phyloP scores from a whole-genome alignment of 2,888 invertebrate species.

The Lasioglossum zephyrum region DNA sequence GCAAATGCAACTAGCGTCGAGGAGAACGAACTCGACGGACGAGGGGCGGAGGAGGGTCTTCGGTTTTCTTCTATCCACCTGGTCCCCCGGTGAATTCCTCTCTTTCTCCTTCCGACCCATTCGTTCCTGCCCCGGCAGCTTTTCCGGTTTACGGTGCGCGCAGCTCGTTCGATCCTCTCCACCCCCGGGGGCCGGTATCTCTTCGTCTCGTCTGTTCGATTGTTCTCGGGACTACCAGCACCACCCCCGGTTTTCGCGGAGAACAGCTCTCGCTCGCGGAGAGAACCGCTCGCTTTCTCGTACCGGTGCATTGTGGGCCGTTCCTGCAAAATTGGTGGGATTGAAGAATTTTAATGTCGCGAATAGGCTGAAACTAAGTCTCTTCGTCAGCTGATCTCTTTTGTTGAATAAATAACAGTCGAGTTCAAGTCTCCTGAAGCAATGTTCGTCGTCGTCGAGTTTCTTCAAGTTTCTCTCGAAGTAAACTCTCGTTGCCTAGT shows the following conservation, averaged over 20 bases:
- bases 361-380: background rate
- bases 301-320: background rate
- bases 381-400: background rate
- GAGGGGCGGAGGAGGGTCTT: background rate
- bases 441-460: background rate
- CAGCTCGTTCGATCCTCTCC: slow-evolving; percentile 49
- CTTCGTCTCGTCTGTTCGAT: slow-evolving; percentile 12
- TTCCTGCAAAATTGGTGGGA: background rate
- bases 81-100: background rate
- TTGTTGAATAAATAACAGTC: background rate
- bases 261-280: slow-evolving; percentile 4
- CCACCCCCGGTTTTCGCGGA: background rate
- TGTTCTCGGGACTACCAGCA: slow-evolving; percentile 8
- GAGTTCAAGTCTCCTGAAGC: background rate
- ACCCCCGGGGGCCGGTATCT: background rate
- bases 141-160: slow-evolving; percentile 35
- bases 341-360: too few species aligned
- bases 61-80: background rate
- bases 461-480: background rate
- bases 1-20: slow-evolving; percentile 60
- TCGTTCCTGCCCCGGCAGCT: slow-evolving; percentile 15
- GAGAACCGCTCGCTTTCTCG: background rate
- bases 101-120: slow-evolving; percentile 12
- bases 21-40: slow-evolving; percentile 34
- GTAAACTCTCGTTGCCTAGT: background rate